These are phyloP conservation scores for Gryllus bimaculatus DNA, from an alignment of 1,140 invertebrate species.

Conservation along the genomic window DNA sequence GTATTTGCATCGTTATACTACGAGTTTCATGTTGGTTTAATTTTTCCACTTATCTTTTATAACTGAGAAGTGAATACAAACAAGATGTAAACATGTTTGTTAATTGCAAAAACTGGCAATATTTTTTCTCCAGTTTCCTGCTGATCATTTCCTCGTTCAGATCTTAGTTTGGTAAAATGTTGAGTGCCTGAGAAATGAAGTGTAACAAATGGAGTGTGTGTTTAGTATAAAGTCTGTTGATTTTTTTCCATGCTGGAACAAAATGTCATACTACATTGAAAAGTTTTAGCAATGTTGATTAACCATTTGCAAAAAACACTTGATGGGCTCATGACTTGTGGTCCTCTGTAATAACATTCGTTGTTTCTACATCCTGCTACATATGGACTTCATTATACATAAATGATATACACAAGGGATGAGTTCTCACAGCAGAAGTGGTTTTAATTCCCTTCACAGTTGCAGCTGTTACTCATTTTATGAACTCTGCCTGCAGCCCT, in stretches of 20 bases:
- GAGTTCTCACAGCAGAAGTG: background rate
- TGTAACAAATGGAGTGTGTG: background rate
- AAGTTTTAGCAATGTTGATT: slow-evolving; percentile 16
- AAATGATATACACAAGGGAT: background rate
- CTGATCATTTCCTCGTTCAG: background rate
- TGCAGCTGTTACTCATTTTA: slow-evolving; percentile 13
- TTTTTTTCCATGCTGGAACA: slow-evolving; percentile 16
- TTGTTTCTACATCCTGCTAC: background rate
- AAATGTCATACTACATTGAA: background rate
- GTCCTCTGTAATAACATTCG: background rate
- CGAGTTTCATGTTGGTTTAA: too few relatives aligned
- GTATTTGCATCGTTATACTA: background rate
- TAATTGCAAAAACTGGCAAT: background rate
- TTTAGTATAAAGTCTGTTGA: slow-evolving; percentile 7
- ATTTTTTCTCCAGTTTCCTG: background rate
- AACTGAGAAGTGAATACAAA: background rate
- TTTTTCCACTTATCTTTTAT: too few relatives aligned
- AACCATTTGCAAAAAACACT: slow-evolving; percentile 16
- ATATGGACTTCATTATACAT: background rate
- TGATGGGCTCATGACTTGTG: background rate
- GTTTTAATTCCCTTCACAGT: slow-evolving; percentile 9
- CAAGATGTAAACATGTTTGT: background rate
- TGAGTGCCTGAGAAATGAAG: background rate
- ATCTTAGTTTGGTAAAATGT: background rate
- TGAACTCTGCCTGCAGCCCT: slow-evolving; percentile 12